Base-by-base conservation (phyloP, 2,113 vertebrate species). In the Cheirogaleus medius region DNA sequence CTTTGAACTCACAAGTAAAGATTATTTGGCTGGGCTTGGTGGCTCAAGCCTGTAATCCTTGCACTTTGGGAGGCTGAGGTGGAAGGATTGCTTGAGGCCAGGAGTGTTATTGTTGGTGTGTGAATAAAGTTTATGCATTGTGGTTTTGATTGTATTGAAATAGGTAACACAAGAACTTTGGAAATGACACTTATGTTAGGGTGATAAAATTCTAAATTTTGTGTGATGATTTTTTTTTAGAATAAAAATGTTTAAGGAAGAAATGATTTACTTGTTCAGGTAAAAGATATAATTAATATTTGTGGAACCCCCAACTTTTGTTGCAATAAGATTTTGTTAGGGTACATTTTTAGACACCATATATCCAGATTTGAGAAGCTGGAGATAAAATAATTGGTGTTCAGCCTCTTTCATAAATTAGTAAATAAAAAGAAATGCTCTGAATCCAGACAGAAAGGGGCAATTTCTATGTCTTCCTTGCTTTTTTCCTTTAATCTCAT, bases 331-430 rank as follows among this genome's bases (percentile, higher is more conserved):
- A 39, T 74, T 95, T 92, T 91, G 34, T 96, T 91, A 83, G 42
- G 9, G 44, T 74, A 52, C 5, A 27, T 76, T 96, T n/a, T 64
- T 80, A 17, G 71, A 73, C 1, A 93, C 14, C 63, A 1, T 96
- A 63, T 92, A 95, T 88, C 49, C 11, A 90, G 37, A 92, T 84
- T 97, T 92, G 27, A 90, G 66, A 90, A 90, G 29, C 29, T 89
- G 1, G n/a, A 78, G 78, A 80, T 84, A 15, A 87, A 94, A 52
- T 96, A 84, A 81, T 80, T 92, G 52, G 4, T 80, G 7, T 77
- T 80, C 11, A 60, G 4, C 29, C 42, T 97, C 39, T 93, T 95
- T 93, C 6, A 44, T 97, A 92, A 95, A 88, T 95, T 94, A 95
- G 12, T 84, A 69, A 91, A 63, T 92, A 78, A 49, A 96, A 96